Evolutionary conservation across 2,888 invertebrate species (phyloP), one percentile per base, ranked within the genome.

Genomic region (Thumatha senex): DNA sequence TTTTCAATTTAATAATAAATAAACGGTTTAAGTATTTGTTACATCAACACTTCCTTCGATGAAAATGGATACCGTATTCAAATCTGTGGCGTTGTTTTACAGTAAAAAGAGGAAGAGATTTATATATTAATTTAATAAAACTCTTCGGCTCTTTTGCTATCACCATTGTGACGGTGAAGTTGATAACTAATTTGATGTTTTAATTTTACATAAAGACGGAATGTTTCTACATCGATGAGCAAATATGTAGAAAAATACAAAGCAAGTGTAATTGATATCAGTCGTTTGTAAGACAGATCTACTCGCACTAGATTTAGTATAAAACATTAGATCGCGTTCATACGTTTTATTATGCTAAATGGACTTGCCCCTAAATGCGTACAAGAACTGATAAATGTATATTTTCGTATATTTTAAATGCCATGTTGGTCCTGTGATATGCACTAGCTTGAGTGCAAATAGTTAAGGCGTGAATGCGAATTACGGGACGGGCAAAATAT

Each of bases 221-320:
- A 31, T 31, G 31, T 31, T 31, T 31, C 31, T 31, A 31, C 31
- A 31, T 31, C 31, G 9, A 31, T 14, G 36, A 13, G 36, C 7
- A 12, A 36, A 12, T 36, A 36, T 36, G 14, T 36, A 36, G 12
- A 36, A 12, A 12, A 36, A 38, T 39, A 10, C 0, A 29, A 48
- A 51, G 51, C 64, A 56, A 60, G 61, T 61, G 42, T 48, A 54
- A 38, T 52, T 15, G 7, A 46, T 10, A 48, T 67, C 65, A 65
- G 65, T 68, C 65, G 36, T 51, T 55, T 54, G 53, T 53, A 60
- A 57, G 46, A 67, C 64, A 65, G 61, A 55, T 68, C 54, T 66
- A 68, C 30, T 30, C 53, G 49, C 58, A 61, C 65, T 66, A 66
- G 54, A 55, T 53, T 54, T 51, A 60, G 53, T 58, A 62, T 51